phyloP scores from a whole-genome alignment of 2,113 vertebrate species.

The Silurus meridionalis region DNA sequence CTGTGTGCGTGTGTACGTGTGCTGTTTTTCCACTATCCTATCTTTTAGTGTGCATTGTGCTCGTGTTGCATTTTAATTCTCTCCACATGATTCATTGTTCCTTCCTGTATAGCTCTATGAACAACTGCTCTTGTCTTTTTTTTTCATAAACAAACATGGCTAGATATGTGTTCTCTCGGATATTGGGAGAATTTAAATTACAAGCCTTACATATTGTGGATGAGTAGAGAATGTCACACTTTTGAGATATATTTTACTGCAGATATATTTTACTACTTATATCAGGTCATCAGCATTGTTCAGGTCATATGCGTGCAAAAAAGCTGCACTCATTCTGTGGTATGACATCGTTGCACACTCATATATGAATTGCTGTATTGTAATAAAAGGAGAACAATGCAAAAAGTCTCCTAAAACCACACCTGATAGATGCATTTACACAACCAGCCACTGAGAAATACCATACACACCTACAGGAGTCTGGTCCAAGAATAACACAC shows the following conservation, averaged over 20 bases:
- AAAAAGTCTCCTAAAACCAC: neutral
- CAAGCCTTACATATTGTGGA: neutral
- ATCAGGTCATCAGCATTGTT: too few species aligned
- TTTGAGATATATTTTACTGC: neutral
- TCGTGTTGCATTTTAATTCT: neutral
- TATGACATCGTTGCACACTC: neutral
- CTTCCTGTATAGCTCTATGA: neutral
- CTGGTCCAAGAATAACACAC: slow-evolving; percentile 10
- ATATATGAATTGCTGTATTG: neutral
- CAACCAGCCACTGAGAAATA: slow-evolving; percentile 11
- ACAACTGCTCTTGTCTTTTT: neutral
- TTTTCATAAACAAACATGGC: neutral
- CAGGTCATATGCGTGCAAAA: neutral
- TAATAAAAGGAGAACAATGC: neutral
- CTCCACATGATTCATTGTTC: neutral
- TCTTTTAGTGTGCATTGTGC: neutral
- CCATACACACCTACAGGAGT: slow-evolving; percentile 11
- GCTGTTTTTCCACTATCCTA: neutral
- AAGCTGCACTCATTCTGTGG: neutral
- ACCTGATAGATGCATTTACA: slow-evolving; percentile 17
- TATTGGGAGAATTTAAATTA: neutral
- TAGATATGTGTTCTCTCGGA: neutral
- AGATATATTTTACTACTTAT: too few species aligned
- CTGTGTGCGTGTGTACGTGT: too few species aligned
- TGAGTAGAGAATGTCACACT: neutral